A percentile compares a stretch with the other conserved stretches of the same genome.
These are phyloP conservation scores for Philypnodon macrostomus DNA, from an alignment of 2,797 vertebrate genomes.

Conservation along the genomic window DNA sequence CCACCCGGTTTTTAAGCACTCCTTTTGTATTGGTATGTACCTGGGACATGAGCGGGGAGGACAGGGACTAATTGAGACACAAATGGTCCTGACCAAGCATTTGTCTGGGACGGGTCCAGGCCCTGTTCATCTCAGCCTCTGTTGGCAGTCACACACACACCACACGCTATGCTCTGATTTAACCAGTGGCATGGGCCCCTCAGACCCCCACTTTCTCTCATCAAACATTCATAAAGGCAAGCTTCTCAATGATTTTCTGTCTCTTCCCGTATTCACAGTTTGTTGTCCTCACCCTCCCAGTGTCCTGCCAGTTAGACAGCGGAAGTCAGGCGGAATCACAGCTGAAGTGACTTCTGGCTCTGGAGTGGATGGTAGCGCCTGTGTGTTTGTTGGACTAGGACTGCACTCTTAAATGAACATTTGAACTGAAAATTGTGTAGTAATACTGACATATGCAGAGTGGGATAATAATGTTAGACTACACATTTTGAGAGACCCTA, in stretches of 20 bases:
- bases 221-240: slow-evolving; percentile 99
- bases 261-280: slow-evolving; percentile 95
- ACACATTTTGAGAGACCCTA: slow-evolving; percentile 54
- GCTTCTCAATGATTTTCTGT: slow-evolving; percentile 99
- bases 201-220: slow-evolving; percentile 78
- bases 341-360: slow-evolving; percentile 79
- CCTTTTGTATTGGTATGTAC: slow-evolving; percentile 39
- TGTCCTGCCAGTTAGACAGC: slow-evolving; percentile 85
- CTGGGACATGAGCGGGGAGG: slow-evolving; percentile 71
- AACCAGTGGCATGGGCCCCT: slow-evolving; percentile 86
- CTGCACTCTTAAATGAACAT: slow-evolving; percentile 24
- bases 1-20: slow-evolving; percentile 7
- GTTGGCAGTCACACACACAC: slow-evolving; percentile 88
- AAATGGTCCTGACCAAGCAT: slow-evolving; percentile 86
- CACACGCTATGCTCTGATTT: slow-evolving; percentile 88
- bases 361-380: slow-evolving; percentile 29
- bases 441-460: slow-evolving; percentile 36
- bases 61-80: slow-evolving; percentile 84
- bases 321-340: slow-evolving; percentile 90
- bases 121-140: slow-evolving; percentile 89
- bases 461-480: slow-evolving; percentile 63
- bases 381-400: slow-evolving; percentile 24
- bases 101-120: slow-evolving; percentile 85
- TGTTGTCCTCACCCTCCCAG: slow-evolving; percentile 88
- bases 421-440: slow-evolving; percentile 23